Conservation (phyloP, 2,888 invertebrate genomes). For the Eupithecia insigniata region DNA sequence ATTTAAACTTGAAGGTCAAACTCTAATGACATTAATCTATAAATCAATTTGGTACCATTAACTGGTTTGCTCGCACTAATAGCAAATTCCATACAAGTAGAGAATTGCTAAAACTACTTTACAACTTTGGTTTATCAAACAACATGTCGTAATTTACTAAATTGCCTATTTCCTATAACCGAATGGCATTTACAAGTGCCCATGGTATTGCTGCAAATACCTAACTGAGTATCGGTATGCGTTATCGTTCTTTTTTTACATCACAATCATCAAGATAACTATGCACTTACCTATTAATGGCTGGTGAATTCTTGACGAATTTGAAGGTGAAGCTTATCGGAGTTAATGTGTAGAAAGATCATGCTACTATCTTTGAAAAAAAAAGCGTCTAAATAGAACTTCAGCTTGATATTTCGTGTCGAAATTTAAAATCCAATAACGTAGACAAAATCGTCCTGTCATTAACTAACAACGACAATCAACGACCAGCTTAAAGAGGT, state of each 20-base stretch:
- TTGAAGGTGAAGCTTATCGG: neutral
- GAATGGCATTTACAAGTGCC: conserved; percentile 10
- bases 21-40: conserved; percentile 32
- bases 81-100: conserved; percentile 23
- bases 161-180: conserved; percentile 40
- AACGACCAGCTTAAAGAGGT: neutral
- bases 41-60: conserved; percentile 36
- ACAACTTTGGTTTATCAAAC: conserved; percentile 36
- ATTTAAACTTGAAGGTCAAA: conserved; percentile 34
- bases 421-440: neutral
- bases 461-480: neutral
- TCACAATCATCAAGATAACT: neutral
- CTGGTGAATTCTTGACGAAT: neutral
- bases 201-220: neutral
- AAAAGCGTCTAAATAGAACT: too few species aligned
- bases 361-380: neutral
- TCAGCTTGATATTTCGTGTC: neutral
- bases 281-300: neutral
- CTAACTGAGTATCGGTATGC: neutral
- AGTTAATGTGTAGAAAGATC: neutral
- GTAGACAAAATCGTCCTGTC: neutral
- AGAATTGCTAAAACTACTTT: conserved; percentile 27
- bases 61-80: conserved; percentile 25
- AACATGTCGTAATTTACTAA: conserved; percentile 34
- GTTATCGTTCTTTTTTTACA: neutral